phyloP scores from a whole-genome alignment of 2,113 vertebrate species.

The Parus major region DNA sequence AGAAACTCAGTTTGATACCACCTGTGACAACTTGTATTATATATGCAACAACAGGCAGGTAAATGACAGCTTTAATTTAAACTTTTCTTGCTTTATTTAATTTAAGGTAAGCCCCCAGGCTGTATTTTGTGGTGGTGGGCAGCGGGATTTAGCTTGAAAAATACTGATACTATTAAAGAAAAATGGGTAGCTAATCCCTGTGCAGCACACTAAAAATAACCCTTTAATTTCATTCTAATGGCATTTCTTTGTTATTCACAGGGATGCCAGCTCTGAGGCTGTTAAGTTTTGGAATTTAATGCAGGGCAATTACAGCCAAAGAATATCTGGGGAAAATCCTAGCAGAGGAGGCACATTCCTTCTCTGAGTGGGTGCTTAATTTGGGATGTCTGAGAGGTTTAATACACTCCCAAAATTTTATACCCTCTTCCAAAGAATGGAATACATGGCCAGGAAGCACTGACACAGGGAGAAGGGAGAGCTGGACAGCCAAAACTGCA shows the following conservation, averaged over 20 bases:
- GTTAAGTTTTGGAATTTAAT: background rate
- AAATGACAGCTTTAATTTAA: constrained; percentile 43
- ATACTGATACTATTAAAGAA: background rate
- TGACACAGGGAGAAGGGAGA: background rate
- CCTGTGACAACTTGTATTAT: background rate
- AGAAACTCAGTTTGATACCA: constrained; percentile 4
- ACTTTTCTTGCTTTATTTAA: constrained; percentile 8
- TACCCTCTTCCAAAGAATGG: background rate
- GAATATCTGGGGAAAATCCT: background rate
- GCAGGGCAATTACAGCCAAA: background rate
- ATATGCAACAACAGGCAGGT: background rate
- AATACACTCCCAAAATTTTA: background rate
- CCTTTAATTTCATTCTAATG: constrained; percentile 7
- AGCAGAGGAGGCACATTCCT: background rate
- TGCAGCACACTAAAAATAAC: constrained; percentile 10
- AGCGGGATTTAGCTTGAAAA: constrained; percentile 6
- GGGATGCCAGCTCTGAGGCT: background rate
- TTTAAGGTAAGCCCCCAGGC: background rate
- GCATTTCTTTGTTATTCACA: background rate
- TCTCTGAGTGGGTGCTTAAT: background rate
- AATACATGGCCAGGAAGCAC: background rate
- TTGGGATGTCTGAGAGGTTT: background rate
- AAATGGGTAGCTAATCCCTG: background rate
- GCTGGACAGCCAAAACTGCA: background rate
- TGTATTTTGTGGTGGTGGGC: background rate